These are phyloP conservation scores for Pangasius krempfi DNA, from an alignment of 2,797 vertebrate species.

Conservation along the genomic window DNA sequence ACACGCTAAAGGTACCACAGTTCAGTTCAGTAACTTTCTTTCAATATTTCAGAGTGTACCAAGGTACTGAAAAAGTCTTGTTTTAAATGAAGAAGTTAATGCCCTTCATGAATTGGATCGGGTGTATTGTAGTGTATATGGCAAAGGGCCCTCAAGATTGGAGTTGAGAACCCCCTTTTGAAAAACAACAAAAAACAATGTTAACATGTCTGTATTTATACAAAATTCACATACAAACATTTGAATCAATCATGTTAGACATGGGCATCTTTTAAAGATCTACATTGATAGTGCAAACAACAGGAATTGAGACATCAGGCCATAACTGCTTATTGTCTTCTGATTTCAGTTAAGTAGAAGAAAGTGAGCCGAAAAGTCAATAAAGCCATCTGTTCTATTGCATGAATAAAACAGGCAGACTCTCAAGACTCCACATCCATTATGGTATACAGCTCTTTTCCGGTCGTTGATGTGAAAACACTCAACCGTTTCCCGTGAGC, in stretches of 20 bases:
- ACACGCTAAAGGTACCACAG: neutral
- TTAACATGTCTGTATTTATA: neutral
- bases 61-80: neutral
- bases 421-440: conserved; percentile 48
- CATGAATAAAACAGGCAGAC: conserved; percentile 8
- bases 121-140: neutral
- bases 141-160: neutral
- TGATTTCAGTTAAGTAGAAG: conserved; percentile 34
- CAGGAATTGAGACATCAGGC: conserved; percentile 12
- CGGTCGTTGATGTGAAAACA: conserved; percentile 36
- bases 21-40: neutral
- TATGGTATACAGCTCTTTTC: conserved; percentile 36
- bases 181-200: neutral
- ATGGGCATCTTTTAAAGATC: neutral
- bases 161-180: neutral
- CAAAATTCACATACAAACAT: conserved; percentile 6
- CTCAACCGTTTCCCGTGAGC: conserved; percentile 46
- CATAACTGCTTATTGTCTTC: conserved; percentile 34
- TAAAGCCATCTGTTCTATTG: conserved; percentile 54
- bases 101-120: neutral
- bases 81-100: neutral
- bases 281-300: conserved; percentile 25
- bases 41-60: neutral
- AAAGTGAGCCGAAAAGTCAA: conserved; percentile 54
- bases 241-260: neutral